Percentiles rank a stretch among this genome's conserved stretches.
Conservation (phyloP, 2,888 invertebrate species). For the Lomographa bimaculata region DNA sequence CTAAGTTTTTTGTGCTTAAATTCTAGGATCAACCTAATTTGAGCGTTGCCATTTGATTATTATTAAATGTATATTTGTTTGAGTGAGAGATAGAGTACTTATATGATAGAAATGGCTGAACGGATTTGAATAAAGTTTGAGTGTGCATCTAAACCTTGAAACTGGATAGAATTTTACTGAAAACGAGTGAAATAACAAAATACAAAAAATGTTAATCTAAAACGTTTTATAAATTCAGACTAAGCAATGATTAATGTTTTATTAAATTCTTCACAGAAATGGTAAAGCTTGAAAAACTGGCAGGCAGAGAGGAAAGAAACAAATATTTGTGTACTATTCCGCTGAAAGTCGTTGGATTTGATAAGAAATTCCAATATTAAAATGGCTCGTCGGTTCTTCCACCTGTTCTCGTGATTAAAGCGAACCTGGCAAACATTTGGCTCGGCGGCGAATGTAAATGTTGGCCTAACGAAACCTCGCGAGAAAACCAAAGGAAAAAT, state of each 20-base stretch:
- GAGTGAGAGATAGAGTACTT: too few relatives aligned
- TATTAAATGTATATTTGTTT: too few relatives aligned
- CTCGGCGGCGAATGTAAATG: slow-evolving; percentile 70
- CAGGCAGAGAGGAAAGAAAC: slow-evolving; percentile 37
- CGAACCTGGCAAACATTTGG: slow-evolving; percentile 63
- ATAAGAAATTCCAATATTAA: slow-evolving; percentile 75
- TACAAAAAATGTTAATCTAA: too few relatives aligned
- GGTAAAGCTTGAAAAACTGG: slow-evolving; percentile 36
- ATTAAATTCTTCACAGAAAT: slow-evolving; percentile 30
- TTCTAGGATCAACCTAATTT: too few relatives aligned
- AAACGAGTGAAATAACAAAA: slow-evolving; percentile 25
- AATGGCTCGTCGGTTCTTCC: slow-evolving; percentile 64
- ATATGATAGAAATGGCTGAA: too few relatives aligned
- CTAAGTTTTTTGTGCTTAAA: too few relatives aligned
- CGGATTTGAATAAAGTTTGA: too few relatives aligned
- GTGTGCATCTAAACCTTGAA: too few relatives aligned
- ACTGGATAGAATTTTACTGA: too few relatives aligned
- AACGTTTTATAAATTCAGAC: not conserved
- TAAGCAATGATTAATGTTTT: slow-evolving; percentile 31
- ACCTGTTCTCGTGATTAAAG: slow-evolving; percentile 80
- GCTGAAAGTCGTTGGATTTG: slow-evolving; percentile 53
- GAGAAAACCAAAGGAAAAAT: slow-evolving; percentile 63
- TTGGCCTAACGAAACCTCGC: slow-evolving; percentile 66
- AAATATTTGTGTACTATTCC: slow-evolving; percentile 46
- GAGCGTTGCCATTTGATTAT: too few relatives aligned